Percentiles rank a stretch among this genome's conserved stretches.
These are phyloP conservation scores for Penaeus chinensis DNA, from an alignment of 1,140 invertebrate genomes.

Conservation along the genomic window DNA sequence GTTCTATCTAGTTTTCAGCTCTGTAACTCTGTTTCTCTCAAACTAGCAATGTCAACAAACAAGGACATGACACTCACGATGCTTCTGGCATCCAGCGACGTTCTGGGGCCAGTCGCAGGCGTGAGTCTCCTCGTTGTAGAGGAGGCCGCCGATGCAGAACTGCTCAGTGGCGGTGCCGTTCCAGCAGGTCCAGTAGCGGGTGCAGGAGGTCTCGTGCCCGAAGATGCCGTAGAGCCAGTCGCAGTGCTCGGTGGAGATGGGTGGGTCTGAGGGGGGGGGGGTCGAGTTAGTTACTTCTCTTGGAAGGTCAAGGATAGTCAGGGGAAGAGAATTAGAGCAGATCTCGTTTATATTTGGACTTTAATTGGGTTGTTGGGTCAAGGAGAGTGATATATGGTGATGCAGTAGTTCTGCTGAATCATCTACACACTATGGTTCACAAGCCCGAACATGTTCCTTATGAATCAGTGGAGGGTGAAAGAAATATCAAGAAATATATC, in stretches of 20 bases:
- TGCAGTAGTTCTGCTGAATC: no score
- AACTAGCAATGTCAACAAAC: neutral
- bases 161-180: conserved; percentile 92
- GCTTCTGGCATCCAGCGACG: conserved; percentile 91
- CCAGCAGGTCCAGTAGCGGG: conserved; percentile 94
- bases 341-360: no score
- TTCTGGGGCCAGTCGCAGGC: conserved; percentile 95
- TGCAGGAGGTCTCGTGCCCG: conserved; percentile 92
- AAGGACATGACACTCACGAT: conserved; percentile 78
- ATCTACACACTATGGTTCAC: no score
- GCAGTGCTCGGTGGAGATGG: conserved; percentile 86
- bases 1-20: no score
- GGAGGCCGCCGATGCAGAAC: conserved; percentile 89
- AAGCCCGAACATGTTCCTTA: no score
- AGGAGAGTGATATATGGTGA: no score
- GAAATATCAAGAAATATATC: no score
- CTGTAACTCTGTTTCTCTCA: neutral
- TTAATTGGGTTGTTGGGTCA: no score
- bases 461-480: no score
- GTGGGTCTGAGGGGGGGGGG: conserved; percentile 75
- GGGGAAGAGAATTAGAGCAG: neutral
- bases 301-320: neutral
- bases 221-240: conserved; percentile 94
- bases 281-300: neutral
- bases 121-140: conserved; percentile 90